Evolutionary conservation across 2,113 vertebrate species (phyloP).

Genomic region (Halichoeres trimaculatus): DNA sequence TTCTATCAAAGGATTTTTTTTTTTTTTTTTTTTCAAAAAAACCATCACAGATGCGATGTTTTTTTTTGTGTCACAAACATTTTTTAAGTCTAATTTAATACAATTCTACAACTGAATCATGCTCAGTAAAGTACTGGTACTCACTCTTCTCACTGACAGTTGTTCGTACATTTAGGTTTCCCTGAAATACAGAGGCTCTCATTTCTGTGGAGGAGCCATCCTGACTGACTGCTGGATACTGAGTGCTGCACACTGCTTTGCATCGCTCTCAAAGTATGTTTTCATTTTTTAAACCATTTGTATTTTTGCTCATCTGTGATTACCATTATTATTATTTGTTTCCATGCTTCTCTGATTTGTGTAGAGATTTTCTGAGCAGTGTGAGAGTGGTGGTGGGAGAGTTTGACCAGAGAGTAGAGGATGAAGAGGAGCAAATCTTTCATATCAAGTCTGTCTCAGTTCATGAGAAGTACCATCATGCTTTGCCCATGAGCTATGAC

Average conservation of each 20-base stretch:
- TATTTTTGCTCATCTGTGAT: background rate
- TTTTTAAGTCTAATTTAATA: too few species aligned
- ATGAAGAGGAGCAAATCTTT: conserved; percentile 84
- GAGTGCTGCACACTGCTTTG: conserved; percentile 89
- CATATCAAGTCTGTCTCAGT: conserved; percentile 76
- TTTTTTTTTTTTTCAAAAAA: too few species aligned
- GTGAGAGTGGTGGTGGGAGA: conserved; percentile 85
- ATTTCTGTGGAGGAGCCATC: conserved; percentile 90
- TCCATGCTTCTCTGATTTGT: background rate
- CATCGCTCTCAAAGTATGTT: conserved; percentile 63
- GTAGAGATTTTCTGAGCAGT: conserved; percentile 66
- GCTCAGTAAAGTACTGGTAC: too few species aligned
- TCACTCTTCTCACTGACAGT: background rate
- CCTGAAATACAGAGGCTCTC: conserved; percentile 82
- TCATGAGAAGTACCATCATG: conserved; percentile 86
- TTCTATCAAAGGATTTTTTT: too few species aligned
- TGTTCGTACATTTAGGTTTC: conserved; percentile 81
- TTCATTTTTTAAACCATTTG: background rate
- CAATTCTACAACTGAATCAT: too few species aligned
- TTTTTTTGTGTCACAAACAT: too few species aligned
- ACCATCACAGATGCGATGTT: too few species aligned
- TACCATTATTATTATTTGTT: too few species aligned
- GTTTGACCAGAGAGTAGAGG: conserved; percentile 78
- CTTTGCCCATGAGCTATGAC: conserved; percentile 87
- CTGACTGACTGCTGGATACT: conserved; percentile 86